Evolutionary conservation across 2,888 invertebrate species (phyloP).

Genomic region (Dolichomitus sp.): DNA sequence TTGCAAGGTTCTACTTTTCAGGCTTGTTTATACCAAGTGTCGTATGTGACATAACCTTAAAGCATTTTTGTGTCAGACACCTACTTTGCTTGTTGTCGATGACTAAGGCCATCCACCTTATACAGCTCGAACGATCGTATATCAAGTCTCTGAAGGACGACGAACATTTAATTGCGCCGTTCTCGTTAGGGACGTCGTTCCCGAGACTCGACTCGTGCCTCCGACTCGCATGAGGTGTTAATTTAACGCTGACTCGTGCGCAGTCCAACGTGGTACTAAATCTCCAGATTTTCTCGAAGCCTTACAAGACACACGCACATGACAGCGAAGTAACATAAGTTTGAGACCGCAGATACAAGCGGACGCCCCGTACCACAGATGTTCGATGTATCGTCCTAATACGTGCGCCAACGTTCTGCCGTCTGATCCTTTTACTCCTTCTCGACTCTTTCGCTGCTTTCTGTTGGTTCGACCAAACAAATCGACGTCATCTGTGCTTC

Average conservation of each 20-base stretch:
- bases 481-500: conserved; percentile 71
- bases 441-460: conserved; percentile 47
- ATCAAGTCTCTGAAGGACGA: conserved; percentile 16
- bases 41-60: background rate
- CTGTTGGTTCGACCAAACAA: conserved; percentile 52
- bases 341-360: conserved; percentile 48
- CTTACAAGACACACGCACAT: conserved; percentile 2
- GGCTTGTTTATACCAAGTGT: too few relatives aligned
- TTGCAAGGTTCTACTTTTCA: too few relatives aligned
- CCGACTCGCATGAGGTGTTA: conserved; percentile 60
- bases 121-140: conserved; percentile 22
- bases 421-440: conserved; percentile 16
- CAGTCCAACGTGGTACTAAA: conserved; percentile 38
- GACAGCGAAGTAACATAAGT: conserved; percentile 39
- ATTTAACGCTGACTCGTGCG: conserved; percentile 65
- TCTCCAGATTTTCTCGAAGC: conserved; percentile 49
- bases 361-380: conserved; percentile 62
- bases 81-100: background rate
- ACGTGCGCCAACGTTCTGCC: conserved; percentile 35
- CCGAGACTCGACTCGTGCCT: conserved; percentile 14
- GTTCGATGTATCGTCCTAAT: conserved; percentile 67
- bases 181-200: conserved; percentile 39
- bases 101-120: background rate
- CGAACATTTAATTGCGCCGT: conserved; percentile 30
- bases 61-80: background rate